Base-by-base conservation (phyloP, 2,888 invertebrate genomes). In the Mesoligia furuncula region DNA sequence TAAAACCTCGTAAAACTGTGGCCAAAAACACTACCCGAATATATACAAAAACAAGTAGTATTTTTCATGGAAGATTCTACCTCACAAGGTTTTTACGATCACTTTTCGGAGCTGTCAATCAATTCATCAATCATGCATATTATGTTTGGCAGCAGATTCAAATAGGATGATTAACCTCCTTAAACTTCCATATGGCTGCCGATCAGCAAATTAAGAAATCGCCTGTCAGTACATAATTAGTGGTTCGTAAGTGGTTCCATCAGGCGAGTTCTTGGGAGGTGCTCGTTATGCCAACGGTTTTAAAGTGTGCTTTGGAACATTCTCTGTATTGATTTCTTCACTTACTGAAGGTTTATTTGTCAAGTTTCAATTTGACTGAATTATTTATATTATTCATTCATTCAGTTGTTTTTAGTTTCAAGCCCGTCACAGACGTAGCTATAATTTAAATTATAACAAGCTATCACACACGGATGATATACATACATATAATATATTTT, bases 131-230 rank as follows among this genome's bases (percentile, higher is more conserved):
- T 88, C 83, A 86, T 20, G 17, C 36, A 11, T 79, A 79, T 85
- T 85, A 70, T 79, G 67, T 80, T 88, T 88, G 88, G 88, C 89
- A 89, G 70, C 67, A 5, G 67, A 65, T 78, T 79, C 77, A 81
- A 85, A 83, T 76, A 65, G 78, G 80, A 83, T 84, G 73, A 82
- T 86, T 86, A 86, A 86, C 87, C 82, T 82, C 67, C 17, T 74
- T 72, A 24, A 73, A 68, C 75, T 83, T 72, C 51, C 70, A 68
- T 59, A 70, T 39, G 67, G 75, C 65, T 80, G 66, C 84, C 71
- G 73, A 76, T 76, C 70, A 57, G 51, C 62, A 61, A 81, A 84
- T 85, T 64, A 87, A 83, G 80, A 80, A 87, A 83, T 80, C 70
- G 71, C 62, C 84, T 85, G 85, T 84, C 85, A 85, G 71, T 75